Evolutionary conservation across 2,888 invertebrate genomes (phyloP).

Genomic region (Drosophila tripunctata): DNA sequence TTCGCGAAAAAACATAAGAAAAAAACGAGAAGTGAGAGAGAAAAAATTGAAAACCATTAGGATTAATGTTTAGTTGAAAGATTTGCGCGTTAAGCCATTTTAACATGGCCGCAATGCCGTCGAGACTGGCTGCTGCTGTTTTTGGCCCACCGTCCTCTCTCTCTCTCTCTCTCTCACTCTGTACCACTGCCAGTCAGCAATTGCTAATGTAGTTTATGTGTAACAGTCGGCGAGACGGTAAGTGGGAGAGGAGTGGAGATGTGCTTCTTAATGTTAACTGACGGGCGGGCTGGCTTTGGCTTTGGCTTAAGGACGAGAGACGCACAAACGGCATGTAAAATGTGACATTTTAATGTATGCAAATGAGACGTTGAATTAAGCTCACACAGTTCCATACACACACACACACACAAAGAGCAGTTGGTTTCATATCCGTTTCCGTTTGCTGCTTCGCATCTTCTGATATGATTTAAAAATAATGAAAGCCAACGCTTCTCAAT

Average conservation of each 20-base stretch:
- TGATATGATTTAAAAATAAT: conserved; percentile 80
- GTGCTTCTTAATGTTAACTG: conserved; percentile 70
- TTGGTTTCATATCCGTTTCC: conserved; percentile 73
- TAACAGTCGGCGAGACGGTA: conserved; percentile 40
- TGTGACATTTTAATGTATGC: conserved; percentile 80
- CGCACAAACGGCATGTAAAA: conserved; percentile 78
- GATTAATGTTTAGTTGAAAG: conserved; percentile 81
- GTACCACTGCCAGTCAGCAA: conserved; percentile 52
- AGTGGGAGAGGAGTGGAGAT: not conserved
- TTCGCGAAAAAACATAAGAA: conserved; percentile 16
- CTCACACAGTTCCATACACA: conserved; percentile 31
- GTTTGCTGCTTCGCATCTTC: conserved; percentile 32
- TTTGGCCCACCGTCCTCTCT: conserved; percentile 16
- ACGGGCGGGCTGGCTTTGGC: no score
- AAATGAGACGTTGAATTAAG: conserved; percentile 79
- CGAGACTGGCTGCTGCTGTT: conserved; percentile 12
- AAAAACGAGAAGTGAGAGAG: conserved; percentile 9
- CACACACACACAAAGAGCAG: conserved; percentile 50
- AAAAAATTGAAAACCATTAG: conserved; percentile 79
- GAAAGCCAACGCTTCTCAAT: conserved; percentile 62
- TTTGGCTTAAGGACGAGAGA: conserved; percentile 62
- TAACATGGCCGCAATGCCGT: conserved; percentile 71
- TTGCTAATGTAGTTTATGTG: conserved; percentile 77
- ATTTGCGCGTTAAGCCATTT: conserved; percentile 80
- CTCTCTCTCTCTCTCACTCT: not conserved